Evolutionary conservation across 2,888 invertebrate genomes (phyloP), one percentile per base, ranked within the genome.

Genomic region (Tetheella fluctuosa): DNA sequence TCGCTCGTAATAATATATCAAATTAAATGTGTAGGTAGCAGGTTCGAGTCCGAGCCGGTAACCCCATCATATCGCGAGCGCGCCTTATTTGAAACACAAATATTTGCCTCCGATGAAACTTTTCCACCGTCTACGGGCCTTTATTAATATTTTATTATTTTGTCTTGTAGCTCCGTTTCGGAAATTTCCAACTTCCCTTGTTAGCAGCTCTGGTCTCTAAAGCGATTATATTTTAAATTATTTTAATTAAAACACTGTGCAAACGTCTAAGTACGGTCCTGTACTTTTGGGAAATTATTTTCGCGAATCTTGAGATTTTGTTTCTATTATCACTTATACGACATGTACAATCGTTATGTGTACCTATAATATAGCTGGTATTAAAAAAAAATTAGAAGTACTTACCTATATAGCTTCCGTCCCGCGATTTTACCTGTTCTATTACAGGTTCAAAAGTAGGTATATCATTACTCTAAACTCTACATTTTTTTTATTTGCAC

Each of bases 131-230:
- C 91, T 90, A 87, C 85, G 82, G 81, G 87, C 90, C 85, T 84
- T 91, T 93, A 93, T 93, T 93, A 92, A 93, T 93, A 92, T 93
- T 93, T 91, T 93, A 93, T 93, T 93, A 93, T 93, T 92, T 91
- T 93, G 92, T 93, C 92, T 93, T 91, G 90, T 90, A 85, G 82
- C 86, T 81, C 80, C 86, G 83, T 88, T 90, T 84, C 84, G 81
- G 78, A 88, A 89, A 88, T 81, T 89, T 78, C 70, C 80, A 91
- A 92, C 90, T 91, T 91, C 88, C 86, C 91, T 90, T 89, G 90
- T 91, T 90, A 87, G 83, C 75, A 86, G 88, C 87, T 89, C 86
- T 73, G 77, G 78, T 79, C 85, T 89, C 81, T 91, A 91, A 90
- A 91, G 91, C 91, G 93, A 93, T 93, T 93, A 93, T 91, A 91